Percentiles rank a stretch among this genome's conserved stretches.
These are phyloP conservation scores for Lophura nycthemera DNA, from an alignment of 2,113 vertebrate species.

Conservation along the genomic window DNA sequence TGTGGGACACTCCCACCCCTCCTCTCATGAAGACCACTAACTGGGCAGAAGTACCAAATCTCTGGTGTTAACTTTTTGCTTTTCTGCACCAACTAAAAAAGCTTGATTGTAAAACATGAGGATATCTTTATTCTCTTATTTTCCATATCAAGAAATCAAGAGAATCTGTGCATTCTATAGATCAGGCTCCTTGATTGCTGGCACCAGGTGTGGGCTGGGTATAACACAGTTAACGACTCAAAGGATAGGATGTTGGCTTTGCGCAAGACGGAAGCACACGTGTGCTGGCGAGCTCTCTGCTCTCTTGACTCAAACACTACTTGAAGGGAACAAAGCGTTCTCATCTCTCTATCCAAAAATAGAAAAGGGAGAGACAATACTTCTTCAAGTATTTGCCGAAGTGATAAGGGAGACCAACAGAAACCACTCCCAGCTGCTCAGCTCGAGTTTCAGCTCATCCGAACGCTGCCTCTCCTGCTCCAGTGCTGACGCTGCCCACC, in stretches of 20 bases:
- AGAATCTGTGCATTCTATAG: background rate
- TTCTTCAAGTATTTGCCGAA: constrained; percentile 7
- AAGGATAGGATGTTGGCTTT: background rate
- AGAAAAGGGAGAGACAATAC: constrained; percentile 17
- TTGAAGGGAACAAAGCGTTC: constrained; percentile 29
- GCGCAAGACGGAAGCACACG: rapidly evolving
- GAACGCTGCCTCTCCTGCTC: background rate
- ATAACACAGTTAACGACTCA: background rate
- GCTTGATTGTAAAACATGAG: background rate
- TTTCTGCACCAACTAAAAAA: background rate
- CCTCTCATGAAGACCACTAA: background rate
- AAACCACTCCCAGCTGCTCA: background rate
- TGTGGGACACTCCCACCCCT: background rate
- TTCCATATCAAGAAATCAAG: background rate
- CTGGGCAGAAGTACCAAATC: background rate
- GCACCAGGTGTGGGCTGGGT: background rate
- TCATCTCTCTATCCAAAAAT: constrained; percentile 24
- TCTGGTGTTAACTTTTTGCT: background rate
- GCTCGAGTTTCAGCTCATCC: background rate
- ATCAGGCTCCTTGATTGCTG: background rate
- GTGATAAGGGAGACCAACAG: constrained; percentile 14
- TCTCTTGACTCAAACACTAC: background rate
- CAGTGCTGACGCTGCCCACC: background rate
- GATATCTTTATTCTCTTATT: background rate
- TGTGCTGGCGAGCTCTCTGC: background rate